Conservation (phyloP, 1,140 invertebrate genomes). For the Nomia melanderi region DNA sequence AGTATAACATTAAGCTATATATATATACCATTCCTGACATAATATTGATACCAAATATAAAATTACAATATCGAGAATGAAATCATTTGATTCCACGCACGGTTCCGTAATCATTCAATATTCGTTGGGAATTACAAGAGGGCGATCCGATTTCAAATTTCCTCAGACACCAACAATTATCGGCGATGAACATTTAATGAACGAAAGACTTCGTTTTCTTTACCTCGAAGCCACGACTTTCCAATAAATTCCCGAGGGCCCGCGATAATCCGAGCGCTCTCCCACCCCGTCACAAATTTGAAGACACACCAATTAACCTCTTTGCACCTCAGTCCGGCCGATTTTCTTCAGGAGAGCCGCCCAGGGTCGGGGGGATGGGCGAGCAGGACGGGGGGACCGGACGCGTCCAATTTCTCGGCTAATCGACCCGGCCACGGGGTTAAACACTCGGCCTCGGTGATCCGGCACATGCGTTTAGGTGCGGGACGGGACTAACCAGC, state of each 20-base stretch:
- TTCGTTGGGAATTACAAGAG: no score
- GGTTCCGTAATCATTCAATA: no score
- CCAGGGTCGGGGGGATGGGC: not conserved
- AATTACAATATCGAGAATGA: no score
- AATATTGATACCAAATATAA: no score
- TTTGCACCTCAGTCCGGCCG: constrained; percentile 11
- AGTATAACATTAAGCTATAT: no score
- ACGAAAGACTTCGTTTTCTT: not conserved
- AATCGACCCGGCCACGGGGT: constrained; percentile 56
- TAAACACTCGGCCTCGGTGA: constrained; percentile 57
- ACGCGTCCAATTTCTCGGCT: constrained; percentile 62
- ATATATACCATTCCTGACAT: no score
- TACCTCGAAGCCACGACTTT: not conserved
- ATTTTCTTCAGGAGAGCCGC: constrained; percentile 15
- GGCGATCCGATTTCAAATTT: not conserved
- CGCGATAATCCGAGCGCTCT: not conserved
- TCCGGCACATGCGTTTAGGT: constrained; percentile 57
- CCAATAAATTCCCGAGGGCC: not conserved
- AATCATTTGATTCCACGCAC: no score
- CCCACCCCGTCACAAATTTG: not conserved
- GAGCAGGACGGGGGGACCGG: not conserved
- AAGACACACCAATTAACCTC: constrained; percentile 17
- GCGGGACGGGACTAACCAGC: constrained; percentile 61
- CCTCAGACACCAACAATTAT: not conserved
- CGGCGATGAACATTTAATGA: not conserved